Conservation (phyloP, 1,140 invertebrate species). For the Condylostylus longicornis region DNA sequence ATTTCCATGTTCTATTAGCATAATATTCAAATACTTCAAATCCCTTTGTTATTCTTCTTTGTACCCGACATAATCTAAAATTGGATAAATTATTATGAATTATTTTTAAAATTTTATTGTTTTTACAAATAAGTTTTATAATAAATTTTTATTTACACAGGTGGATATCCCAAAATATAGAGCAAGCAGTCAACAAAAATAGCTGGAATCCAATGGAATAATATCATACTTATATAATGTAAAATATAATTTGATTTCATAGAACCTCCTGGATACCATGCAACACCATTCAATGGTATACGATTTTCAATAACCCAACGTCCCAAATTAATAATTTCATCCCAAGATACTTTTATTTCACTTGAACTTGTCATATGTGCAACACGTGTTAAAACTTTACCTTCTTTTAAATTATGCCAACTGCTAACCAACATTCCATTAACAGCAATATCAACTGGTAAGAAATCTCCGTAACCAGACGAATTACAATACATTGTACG, state of each 20-base stretch:
- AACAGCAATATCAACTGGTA: conserved; percentile 61
- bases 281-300: conserved; percentile 59
- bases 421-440: conserved; percentile 58
- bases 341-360: conserved; percentile 67
- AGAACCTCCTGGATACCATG: conserved; percentile 78
- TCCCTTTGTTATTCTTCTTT: conserved; percentile 60
- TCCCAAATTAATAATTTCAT: conserved; percentile 72
- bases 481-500: conserved; percentile 47
- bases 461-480: conserved; percentile 43
- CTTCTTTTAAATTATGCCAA: conserved; percentile 41
- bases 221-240: conserved; percentile 62
- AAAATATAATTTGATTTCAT: conserved; percentile 65
- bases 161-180: conserved; percentile 61
- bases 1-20: conserved; percentile 73
- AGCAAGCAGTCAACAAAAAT: conserved; percentile 62
- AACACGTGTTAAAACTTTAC: conserved; percentile 32
- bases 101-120: neutral
- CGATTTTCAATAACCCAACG: conserved; percentile 52
- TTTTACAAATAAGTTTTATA: neutral
- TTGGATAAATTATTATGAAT: conserved; percentile 1
- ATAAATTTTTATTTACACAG: conserved; percentile 44
- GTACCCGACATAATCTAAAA: conserved; percentile 53
- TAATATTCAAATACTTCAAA: conserved; percentile 77
- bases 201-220: conserved; percentile 76
- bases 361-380: conserved; percentile 57